These are phyloP conservation scores for Ophioninae sp. DNA, from an alignment of 2,888 invertebrate species.

Conservation along the genomic window DNA sequence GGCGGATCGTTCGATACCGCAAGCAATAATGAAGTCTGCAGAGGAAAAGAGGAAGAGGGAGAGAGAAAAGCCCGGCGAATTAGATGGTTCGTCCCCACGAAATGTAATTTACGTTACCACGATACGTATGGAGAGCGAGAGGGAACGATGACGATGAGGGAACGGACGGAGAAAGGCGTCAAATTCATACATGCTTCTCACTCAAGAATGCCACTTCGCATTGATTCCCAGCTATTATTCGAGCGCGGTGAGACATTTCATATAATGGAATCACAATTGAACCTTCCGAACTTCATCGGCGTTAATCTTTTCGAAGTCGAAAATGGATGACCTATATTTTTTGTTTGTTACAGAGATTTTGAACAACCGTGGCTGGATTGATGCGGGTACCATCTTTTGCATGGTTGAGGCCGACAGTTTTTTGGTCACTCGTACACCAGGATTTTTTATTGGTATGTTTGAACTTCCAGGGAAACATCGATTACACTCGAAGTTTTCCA, in stretches of 20 bases:
- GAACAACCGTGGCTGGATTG: no score
- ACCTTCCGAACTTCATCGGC: neutral
- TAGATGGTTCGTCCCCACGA: conserved; percentile 71
- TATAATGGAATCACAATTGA: conserved; percentile 22
- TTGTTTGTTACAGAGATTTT: no score
- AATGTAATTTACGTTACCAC: conserved; percentile 71
- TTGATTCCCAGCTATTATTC: conserved; percentile 66
- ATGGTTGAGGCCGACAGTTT: no score
- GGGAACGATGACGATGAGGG: conserved; percentile 2
- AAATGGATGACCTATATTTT: no score
- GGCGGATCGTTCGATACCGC: conserved; percentile 47
- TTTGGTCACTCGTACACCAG: no score
- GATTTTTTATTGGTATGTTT: no score
- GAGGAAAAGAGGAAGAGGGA: conserved; percentile 28
- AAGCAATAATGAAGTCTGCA: conserved; percentile 49
- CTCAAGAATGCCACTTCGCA: conserved; percentile 51
- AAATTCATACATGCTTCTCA: conserved; percentile 22
- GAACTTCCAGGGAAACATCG: no score
- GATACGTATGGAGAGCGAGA: conserved; percentile 13
- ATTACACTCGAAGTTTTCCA: no score
- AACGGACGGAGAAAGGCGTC: neutral
- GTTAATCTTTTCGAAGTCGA: neutral
- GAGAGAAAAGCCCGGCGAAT: conserved; percentile 64
- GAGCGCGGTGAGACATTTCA: conserved; percentile 19
- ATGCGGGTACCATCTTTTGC: no score